phyloP scores from a whole-genome alignment of 2,888 invertebrate species.

The Lepidocyrtinus sp. region DNA sequence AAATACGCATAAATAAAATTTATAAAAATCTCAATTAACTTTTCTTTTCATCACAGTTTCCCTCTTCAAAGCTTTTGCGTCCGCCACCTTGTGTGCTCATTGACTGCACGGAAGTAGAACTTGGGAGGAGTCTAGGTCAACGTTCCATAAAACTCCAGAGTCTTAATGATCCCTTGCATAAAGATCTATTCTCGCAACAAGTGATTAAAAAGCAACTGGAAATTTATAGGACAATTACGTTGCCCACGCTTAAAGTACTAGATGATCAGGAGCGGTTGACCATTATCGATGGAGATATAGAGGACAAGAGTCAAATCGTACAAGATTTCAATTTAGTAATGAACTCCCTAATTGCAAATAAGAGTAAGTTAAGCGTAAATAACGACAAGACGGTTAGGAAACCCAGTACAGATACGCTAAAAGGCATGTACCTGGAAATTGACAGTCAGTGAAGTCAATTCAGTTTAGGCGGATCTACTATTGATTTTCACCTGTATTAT shows the following conservation, averaged over 20 bases:
- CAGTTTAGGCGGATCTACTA: too few relatives aligned
- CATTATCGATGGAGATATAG: constrained; percentile 74
- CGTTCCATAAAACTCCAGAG: constrained; percentile 62
- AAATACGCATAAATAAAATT: constrained; percentile 61
- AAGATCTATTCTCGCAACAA: constrained; percentile 86
- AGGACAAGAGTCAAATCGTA: constrained; percentile 65
- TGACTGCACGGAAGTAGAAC: constrained; percentile 92
- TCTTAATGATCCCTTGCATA: constrained; percentile 72
- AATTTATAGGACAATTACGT: constrained; percentile 87
- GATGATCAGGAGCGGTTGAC: constrained; percentile 87
- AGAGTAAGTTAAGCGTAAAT: constrained; percentile 39
- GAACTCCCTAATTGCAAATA: constrained; percentile 51
- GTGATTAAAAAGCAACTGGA: constrained; percentile 88
- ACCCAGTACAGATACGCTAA: constrained; percentile 71
- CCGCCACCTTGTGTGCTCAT: constrained; percentile 81
- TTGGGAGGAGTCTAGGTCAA: constrained; percentile 77
- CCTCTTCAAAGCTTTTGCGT: constrained; percentile 36
- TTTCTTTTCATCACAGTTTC: constrained; percentile 37
- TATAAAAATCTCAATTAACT: neutral
- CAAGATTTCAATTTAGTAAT: constrained; percentile 66
- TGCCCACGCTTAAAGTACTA: constrained; percentile 90
- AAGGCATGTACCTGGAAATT: constrained; percentile 74
- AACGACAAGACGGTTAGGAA: constrained; percentile 63
- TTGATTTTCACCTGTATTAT: too few relatives aligned
- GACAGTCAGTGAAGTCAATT: constrained; percentile 68